phyloP scores from a whole-genome alignment of 2,888 invertebrate genomes.

The Plebejus argus region DNA sequence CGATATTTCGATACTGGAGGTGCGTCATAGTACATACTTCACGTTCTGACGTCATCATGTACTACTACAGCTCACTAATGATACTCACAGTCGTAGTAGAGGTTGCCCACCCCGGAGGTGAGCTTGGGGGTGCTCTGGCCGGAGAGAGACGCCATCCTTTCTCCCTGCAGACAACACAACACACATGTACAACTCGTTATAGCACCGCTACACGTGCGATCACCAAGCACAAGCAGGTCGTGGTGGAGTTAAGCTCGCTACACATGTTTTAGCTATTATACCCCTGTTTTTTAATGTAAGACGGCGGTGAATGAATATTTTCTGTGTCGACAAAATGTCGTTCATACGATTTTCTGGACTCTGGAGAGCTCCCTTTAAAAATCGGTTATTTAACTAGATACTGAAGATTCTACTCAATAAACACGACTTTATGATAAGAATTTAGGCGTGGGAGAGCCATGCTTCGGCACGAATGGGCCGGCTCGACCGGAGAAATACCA shows the following conservation, averaged over 20 bases:
- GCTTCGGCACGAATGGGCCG: too few species aligned
- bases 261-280: neutral
- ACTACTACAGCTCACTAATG: neutral
- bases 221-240: neutral
- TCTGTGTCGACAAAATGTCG: neutral
- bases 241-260: neutral
- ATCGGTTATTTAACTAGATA: too few species aligned
- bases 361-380: neutral
- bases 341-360: too few species aligned
- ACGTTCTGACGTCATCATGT: neutral
- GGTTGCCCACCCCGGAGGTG: constrained; percentile 70
- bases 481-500: too few species aligned
- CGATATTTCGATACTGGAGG: too few species aligned
- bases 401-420: neutral
- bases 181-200: constrained; percentile 10
- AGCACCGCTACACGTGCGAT: neutral
- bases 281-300: neutral
- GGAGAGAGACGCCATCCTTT: constrained; percentile 73
- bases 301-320: neutral
- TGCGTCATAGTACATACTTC: too few species aligned
- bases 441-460: too few species aligned
- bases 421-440: too few species aligned
- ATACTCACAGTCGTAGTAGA: constrained; percentile 76
- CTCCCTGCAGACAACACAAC: constrained; percentile 56
- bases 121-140: constrained; percentile 71